Conservation (phyloP, 2,113 vertebrate genomes). For the Psophia crepitans region DNA sequence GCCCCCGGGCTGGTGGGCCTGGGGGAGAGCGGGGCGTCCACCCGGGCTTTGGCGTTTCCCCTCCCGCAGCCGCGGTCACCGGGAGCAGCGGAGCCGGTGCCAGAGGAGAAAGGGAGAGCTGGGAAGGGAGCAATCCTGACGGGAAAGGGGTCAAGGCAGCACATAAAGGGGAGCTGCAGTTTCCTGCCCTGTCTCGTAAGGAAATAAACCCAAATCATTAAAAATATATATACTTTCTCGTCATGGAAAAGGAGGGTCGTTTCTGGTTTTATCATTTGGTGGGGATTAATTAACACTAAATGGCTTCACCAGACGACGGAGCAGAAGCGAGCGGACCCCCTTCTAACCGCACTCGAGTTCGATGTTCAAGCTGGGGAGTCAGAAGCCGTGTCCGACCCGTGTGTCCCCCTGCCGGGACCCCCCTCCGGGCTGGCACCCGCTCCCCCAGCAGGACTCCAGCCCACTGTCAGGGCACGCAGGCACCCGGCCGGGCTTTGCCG, state of each 20-base stretch:
- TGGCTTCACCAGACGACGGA: neutral
- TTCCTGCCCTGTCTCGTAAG: conserved; percentile 2
- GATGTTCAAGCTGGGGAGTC: neutral
- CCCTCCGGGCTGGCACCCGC: neutral
- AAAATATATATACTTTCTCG: neutral
- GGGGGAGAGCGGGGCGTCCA: neutral
- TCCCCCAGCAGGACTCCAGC: neutral
- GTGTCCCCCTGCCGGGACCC: neutral
- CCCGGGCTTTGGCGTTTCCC: neutral
- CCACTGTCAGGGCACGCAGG: neutral
- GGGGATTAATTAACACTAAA: neutral
- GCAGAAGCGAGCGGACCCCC: neutral
- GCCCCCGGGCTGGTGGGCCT: neutral
- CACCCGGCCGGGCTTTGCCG: neutral
- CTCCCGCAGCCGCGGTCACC: neutral
- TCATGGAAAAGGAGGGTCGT: neutral
- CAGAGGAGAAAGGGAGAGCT: neutral
- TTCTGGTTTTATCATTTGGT: conserved; percentile 23
- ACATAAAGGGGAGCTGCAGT: neutral
- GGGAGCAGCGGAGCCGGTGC: neutral
- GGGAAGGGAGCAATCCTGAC: neutral
- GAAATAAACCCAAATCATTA: neutral
- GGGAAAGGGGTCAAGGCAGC: neutral
- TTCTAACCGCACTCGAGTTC: neutral
- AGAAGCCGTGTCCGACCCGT: neutral